These are phyloP conservation scores for Episyrphus balteatus DNA, from an alignment of 1,140 invertebrate genomes.

Conservation along the genomic window DNA sequence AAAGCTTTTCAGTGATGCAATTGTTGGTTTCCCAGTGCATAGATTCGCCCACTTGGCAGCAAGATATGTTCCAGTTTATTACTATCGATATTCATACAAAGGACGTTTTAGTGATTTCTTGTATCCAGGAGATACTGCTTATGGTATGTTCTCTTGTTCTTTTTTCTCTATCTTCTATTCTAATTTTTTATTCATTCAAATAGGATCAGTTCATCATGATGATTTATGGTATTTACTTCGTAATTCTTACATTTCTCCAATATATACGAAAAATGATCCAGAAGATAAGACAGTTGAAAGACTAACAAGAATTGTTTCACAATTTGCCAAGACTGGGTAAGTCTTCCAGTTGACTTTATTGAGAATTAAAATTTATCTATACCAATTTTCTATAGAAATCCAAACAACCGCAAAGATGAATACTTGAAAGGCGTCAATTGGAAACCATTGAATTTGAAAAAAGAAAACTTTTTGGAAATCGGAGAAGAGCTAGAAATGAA, in stretches of 20 bases:
- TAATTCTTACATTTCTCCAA: no score
- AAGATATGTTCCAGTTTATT: constrained; percentile 38
- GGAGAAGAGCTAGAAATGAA: constrained; percentile 34
- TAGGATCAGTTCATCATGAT: no score
- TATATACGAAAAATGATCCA: no score
- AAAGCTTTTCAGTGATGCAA: constrained; percentile 39
- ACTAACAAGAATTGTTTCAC: constrained; percentile 39
- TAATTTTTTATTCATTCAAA: no score
- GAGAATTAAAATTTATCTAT: neutral
- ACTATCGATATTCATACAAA: constrained; percentile 43
- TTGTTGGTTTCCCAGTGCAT: constrained; percentile 40
- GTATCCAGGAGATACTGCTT: constrained; percentile 34
- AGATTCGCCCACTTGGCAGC: constrained; percentile 39
- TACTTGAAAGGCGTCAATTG: constrained; percentile 34
- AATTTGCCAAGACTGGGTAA: constrained; percentile 41
- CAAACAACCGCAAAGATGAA: constrained; percentile 17
- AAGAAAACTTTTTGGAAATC: constrained; percentile 43
- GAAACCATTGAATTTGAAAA: constrained; percentile 35
- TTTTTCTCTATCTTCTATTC: no score
- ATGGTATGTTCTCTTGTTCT: constrained; percentile 21
- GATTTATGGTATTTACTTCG: no score
- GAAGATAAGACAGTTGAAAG: constrained; percentile 15
- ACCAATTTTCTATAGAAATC: constrained; percentile 12
- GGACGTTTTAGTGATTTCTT: constrained; percentile 42
- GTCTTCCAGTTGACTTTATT: neutral